These are phyloP conservation scores for Lithophane socia DNA, from an alignment of 2,888 invertebrate genomes.

Conservation along the genomic window DNA sequence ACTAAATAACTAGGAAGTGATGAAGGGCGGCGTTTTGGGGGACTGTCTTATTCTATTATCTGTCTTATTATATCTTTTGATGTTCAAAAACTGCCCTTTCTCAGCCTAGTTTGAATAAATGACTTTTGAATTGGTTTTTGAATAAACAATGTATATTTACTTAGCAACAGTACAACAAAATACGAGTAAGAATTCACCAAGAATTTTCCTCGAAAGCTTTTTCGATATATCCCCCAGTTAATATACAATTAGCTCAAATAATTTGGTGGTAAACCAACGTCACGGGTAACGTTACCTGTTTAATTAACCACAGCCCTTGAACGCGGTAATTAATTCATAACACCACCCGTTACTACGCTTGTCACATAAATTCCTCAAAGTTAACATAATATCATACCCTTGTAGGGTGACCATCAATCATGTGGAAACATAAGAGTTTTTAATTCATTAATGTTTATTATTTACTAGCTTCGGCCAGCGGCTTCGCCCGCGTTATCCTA, in stretches of 20 bases:
- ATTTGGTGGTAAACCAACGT: conserved; percentile 63
- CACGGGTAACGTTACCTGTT: conserved; percentile 75
- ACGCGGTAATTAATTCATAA: conserved; percentile 84
- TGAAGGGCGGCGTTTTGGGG: no score
- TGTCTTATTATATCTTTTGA: neutral
- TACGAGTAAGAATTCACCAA: neutral
- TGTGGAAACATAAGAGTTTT: conserved; percentile 9
- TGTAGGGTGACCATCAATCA: conserved; percentile 64
- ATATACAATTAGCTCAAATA: conserved; percentile 60
- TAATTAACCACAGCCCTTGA: conserved; percentile 82
- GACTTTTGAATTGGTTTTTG: neutral
- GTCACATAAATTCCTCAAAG: conserved; percentile 88
- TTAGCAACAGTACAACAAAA: neutral
- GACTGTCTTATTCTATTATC: neutral
- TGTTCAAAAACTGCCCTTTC: no score
- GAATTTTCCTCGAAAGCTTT: conserved; percentile 1
- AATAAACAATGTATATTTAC: neutral
- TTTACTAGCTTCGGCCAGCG: no score
- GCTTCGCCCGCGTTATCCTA: no score
- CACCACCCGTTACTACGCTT: conserved; percentile 80
- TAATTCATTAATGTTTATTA: neutral
- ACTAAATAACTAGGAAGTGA: no score
- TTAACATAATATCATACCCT: conserved; percentile 74
- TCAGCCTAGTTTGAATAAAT: no score
- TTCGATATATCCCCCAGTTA: conserved; percentile 23